Percentiles rank a stretch among this genome's conserved stretches.
phyloP scores from a whole-genome alignment of 2,888 invertebrate genomes.

The Diarsia dahlii region DNA sequence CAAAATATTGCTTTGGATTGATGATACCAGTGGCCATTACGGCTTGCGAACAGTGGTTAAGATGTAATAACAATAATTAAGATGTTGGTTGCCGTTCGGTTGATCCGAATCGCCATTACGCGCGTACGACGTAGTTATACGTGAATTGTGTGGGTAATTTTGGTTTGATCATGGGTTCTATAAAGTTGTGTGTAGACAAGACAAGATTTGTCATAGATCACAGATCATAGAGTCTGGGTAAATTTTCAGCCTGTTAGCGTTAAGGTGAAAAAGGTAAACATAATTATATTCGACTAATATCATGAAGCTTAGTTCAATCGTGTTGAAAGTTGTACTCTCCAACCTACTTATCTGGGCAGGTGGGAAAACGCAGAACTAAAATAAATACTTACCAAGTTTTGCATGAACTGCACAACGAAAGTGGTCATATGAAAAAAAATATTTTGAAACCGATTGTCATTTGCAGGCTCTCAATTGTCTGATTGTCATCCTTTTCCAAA shows the following conservation, averaged over 20 bases:
- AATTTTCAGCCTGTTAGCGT: background rate
- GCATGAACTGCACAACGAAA: background rate
- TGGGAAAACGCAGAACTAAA: background rate
- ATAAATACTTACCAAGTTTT: background rate
- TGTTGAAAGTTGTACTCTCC: background rate
- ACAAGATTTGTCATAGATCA: background rate
- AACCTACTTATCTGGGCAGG: background rate
- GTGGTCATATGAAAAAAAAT: too few relatives aligned
- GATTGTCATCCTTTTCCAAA: background rate
- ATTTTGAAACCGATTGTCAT: too few relatives aligned
- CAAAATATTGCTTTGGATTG: constrained; percentile 77
- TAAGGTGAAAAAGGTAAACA: background rate
- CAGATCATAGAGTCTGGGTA: background rate
- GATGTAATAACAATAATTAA: constrained; percentile 86
- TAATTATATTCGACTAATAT: background rate
- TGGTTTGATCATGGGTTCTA: constrained; percentile 24
- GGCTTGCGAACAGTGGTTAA: constrained; percentile 73
- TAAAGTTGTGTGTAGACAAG: constrained; percentile 18
- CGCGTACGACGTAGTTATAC: constrained; percentile 29
- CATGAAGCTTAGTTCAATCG: background rate
- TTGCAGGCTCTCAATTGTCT: background rate
- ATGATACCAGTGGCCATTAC: constrained; percentile 81
- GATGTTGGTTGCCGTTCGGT: constrained; percentile 56
- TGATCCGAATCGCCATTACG: constrained; percentile 36
- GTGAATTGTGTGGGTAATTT: constrained; percentile 42